Evolutionary conservation across 2,113 vertebrate genomes (phyloP), one percentile per base, ranked within the genome.

Genomic region (Otis tarda): DNA sequence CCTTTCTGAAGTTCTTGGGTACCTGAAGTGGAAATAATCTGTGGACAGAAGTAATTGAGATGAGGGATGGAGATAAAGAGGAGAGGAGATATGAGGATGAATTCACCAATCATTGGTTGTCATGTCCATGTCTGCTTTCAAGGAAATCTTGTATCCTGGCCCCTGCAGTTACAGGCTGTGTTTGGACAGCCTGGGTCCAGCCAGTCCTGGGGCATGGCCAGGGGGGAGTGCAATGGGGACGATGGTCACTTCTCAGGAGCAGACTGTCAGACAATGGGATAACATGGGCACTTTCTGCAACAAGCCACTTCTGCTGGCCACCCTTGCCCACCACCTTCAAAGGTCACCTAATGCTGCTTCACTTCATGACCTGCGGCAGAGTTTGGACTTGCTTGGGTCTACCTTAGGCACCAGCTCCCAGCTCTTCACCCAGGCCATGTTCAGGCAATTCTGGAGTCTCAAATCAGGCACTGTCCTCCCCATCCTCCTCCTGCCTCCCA

Each of bases 171-270:
- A 1, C 30, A n/a, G 78, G 52, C 35, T 80, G 41, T 59, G 35
- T 83, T 92, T 52, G 67, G 57, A 57, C 33, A 52, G 45, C 28
- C 39, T 60, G 61, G 24, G 19, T 86, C 67, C 47, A 71, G 23
- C 17, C 41, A 71, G 37, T 31, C n/a, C n/a, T 37, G 30, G 18
- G n/a, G 20, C 13, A 73, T 3, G 4, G 49, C 49, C 4, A 0
- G 21, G 7, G 6, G 4, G 9, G 10, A 43, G 28, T 16, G 23
- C 22, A 65, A 23, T 18, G 20, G 57, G 45, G 50, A 60, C 5
- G 8, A 41, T 1, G 2, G 22, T 69, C 2, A 0, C 13, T 56
- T 78, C 71, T 69, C 9, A 4, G 57, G 33, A 27, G 4, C 43
- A 81, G 37, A 15, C 33, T 47, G 8, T n/a, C 57, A 87, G 50